Base-by-base conservation (phyloP, 2,797 vertebrate genomes). In the Philypnodon macrostomus region DNA sequence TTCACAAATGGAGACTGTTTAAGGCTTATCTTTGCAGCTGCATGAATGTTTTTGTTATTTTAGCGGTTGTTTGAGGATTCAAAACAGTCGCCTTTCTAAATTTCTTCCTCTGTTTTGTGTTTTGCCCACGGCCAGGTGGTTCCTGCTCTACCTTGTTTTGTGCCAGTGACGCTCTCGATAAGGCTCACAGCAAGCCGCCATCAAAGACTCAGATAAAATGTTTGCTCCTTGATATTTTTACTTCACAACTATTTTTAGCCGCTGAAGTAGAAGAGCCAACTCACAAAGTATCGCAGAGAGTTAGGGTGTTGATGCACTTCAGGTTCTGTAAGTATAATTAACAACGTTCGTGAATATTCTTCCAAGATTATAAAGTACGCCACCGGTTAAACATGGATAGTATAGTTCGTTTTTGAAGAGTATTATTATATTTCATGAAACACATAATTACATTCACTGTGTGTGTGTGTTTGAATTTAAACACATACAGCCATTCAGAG, bases 41-140 rank as follows among this genome's bases (percentile, higher is more conserved):
- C 59, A 46, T 4, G 26, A 7, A 45, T 73, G 62, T 67, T 74
- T 73, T 61, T 84, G 71, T 81, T 85, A 48, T 77, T 84, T 71
- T 80, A 81, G 80, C 73, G 77, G 79, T 75, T 46, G 52, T 67
- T 26, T 12, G 24, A 42, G 49, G 59, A 41, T 64, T 74, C 53
- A 61, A 73, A 70, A 68, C 13, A 23, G 67, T 63, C 71, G 58
- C 57, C 39, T 17, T 52, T 57, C 65, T 53, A 18, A 54, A 52
- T 58, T 52, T 77, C 68, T 77, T 82, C 78, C 76, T 77, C 60
- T 67, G 3, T 7, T 16, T 59, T 67, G 65, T 75, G 53, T 53
- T 63, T 48, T 48, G 24, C 62, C 49, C 69, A 44, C 23, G 42
- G 33, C 72, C 73, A 85, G 81, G 75, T 85, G 81, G 74, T 83